phyloP scores from a whole-genome alignment of 2,888 invertebrate species.

The Napeogenes sylphis region DNA sequence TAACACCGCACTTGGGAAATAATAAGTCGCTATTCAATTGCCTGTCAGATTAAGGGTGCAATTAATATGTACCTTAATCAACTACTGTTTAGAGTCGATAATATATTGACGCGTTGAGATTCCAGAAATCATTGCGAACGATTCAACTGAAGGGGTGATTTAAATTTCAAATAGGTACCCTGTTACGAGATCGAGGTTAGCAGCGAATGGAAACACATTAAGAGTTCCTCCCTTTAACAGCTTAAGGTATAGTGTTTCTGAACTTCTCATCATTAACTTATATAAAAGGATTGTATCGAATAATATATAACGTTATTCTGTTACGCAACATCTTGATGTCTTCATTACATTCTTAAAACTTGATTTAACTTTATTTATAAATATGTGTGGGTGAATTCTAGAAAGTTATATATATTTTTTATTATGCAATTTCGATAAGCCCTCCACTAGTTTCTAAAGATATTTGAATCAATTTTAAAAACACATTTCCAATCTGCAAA shows the following conservation, averaged over 20 bases:
- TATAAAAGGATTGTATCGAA: too few relatives aligned
- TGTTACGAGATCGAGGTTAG: conserved; percentile 65
- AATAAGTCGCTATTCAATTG: conserved; percentile 29
- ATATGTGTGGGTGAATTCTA: too few relatives aligned
- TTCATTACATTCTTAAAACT: too few relatives aligned
- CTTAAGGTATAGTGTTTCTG: conserved; percentile 20
- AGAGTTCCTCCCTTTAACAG: conserved; percentile 18
- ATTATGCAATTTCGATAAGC: too few relatives aligned
- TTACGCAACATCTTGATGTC: too few relatives aligned
- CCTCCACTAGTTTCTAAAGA: too few relatives aligned
- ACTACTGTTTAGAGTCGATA: conserved; percentile 11
- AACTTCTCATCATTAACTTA: background rate
- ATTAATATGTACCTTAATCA: conserved; percentile 14
- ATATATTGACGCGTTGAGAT: conserved; percentile 15
- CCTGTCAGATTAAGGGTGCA: conserved; percentile 18
- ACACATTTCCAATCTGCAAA: too few relatives aligned
- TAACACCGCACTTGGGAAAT: conserved; percentile 30
- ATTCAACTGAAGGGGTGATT: conserved; percentile 58
- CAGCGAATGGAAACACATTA: conserved; percentile 50
- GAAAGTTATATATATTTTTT: too few relatives aligned
- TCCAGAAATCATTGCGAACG: conserved; percentile 46
- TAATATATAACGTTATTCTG: too few relatives aligned
- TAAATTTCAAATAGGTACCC: conserved; percentile 68
- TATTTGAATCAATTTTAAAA: too few relatives aligned
- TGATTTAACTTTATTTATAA: too few relatives aligned